A percentile compares a stretch with the other conserved stretches of the same genome.
Conservation (phyloP, 2,113 vertebrate genomes). For the Semnopithecus entellus region DNA sequence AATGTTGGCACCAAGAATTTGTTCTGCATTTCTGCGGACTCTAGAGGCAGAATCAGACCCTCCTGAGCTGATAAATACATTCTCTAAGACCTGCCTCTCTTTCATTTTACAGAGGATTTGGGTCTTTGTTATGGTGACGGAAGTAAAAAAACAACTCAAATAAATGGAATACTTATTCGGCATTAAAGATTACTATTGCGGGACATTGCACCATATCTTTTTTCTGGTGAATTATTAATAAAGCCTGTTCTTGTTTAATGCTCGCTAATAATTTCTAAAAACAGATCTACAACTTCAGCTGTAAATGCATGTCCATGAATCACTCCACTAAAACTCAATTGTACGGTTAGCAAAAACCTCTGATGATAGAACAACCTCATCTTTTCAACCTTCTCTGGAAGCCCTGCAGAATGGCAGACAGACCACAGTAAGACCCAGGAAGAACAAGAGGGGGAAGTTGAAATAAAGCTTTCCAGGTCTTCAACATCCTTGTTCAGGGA, state of each 20-base stretch:
- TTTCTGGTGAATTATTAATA: constrained; percentile 79
- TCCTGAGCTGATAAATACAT: background rate
- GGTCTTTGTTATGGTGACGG: constrained; percentile 19
- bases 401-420: background rate
- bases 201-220: constrained; percentile 39
- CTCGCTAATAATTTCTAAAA: constrained; percentile 79
- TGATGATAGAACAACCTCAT: background rate
- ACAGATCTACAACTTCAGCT: constrained; percentile 76
- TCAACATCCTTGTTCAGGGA: background rate
- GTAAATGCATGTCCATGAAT: constrained; percentile 66
- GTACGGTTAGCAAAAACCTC: constrained; percentile 31
- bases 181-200: constrained; percentile 46
- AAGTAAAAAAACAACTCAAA: background rate
- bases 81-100: background rate
- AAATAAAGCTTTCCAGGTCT: background rate
- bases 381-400: background rate
- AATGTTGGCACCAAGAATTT: background rate
- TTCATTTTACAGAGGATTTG: background rate
- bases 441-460: background rate
- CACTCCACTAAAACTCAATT: constrained; percentile 38
- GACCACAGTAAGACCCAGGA: background rate
- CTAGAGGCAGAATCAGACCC: background rate
- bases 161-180: constrained; percentile 44
- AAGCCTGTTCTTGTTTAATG: constrained; percentile 75
- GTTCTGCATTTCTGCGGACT: background rate